Evolutionary conservation across 92 coral and sea anemone species (phyloP).

Genomic region (Desmophyllum pertusum): DNA sequence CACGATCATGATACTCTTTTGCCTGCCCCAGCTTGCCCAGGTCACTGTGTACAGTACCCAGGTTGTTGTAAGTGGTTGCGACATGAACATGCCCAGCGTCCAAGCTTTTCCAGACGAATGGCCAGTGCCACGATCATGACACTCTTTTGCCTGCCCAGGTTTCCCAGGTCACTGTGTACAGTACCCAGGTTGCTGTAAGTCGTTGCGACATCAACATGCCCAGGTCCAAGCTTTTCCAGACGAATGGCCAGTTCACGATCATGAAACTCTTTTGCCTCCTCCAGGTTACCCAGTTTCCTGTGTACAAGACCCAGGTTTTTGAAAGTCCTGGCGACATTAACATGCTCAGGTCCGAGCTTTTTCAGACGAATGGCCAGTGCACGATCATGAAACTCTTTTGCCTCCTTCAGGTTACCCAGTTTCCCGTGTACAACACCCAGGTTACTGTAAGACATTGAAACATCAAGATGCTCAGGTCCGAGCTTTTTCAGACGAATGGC

Average conservation of each 20-base stretch:
- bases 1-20: neutral
- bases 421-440: neutral
- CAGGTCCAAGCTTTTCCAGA: neutral
- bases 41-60: neutral
- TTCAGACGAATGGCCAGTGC: neutral
- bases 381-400: neutral
- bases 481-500: neutral
- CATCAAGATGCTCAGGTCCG: neutral
- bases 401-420: neutral
- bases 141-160: neutral
- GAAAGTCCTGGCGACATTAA: neutral
- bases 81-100: neutral
- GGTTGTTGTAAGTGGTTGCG: neutral
- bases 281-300: neutral
- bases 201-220: too few species aligned
- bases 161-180: neutral
- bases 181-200: neutral
- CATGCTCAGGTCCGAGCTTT: neutral
- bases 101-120: neutral
- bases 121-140: neutral
- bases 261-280: constrained; percentile 1
- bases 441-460: neutral
- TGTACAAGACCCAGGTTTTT: neutral
- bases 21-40: neutral
- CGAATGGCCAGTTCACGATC: neutral